Evolutionary conservation across 2,113 vertebrate genomes (phyloP).

Genomic region (Silurus meridionalis): DNA sequence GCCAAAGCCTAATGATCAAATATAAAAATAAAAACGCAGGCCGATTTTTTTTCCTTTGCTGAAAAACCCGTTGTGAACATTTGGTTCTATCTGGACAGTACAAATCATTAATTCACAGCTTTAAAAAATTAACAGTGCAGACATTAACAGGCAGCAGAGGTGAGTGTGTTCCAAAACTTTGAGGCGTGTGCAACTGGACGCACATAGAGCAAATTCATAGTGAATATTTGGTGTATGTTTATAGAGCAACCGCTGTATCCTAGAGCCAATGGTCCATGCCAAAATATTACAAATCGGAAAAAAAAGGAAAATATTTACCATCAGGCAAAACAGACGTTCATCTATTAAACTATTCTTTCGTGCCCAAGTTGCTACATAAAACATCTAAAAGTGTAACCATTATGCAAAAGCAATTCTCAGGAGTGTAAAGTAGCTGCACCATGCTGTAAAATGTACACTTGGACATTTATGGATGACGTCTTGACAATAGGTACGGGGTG

Average conservation of each 20-base stretch:
- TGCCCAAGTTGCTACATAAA: neutral
- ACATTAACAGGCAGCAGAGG: neutral
- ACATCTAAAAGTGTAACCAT: neutral
- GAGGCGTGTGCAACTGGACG: constrained; percentile 17
- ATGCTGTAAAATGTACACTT: neutral
- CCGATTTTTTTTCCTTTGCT: neutral
- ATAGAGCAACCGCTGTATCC: neutral
- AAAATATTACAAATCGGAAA: neutral
- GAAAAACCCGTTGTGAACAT: neutral
- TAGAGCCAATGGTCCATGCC: neutral
- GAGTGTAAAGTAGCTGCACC: neutral
- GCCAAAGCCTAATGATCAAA: neutral
- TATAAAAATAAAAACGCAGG: no score
- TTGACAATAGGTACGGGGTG: neutral
- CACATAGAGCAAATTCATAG: neutral
- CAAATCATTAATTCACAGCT: neutral
- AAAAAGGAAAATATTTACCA: neutral
- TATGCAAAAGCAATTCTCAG: neutral
- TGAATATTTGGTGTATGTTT: constrained; percentile 1
- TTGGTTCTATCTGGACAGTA: neutral
- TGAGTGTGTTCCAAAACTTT: neutral
- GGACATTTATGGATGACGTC: neutral
- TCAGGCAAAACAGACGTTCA: neutral
- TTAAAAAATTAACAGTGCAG: neutral
- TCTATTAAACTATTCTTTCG: neutral